Evolutionary conservation across 2,888 invertebrate genomes (phyloP).

Genomic region (Zygaena filipendulae): DNA sequence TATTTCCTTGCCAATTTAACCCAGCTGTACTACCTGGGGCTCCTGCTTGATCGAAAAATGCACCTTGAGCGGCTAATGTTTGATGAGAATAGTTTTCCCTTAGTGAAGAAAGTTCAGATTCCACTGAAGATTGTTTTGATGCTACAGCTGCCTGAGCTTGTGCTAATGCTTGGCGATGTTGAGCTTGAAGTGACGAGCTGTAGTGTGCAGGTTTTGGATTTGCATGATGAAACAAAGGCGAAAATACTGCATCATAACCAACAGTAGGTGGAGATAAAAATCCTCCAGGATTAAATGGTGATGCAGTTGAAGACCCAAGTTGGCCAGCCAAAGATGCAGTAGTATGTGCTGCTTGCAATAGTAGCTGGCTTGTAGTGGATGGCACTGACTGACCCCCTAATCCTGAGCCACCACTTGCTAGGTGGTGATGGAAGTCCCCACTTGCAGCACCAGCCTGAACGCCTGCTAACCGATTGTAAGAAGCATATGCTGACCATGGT

Average conservation of each 20-base stretch:
- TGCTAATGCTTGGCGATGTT: conserved; percentile 76
- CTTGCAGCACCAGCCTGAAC: conserved; percentile 75
- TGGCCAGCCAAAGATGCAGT: conserved; percentile 72
- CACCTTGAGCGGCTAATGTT: conserved; percentile 66
- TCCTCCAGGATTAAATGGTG: conserved; percentile 76
- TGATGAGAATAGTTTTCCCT: conserved; percentile 73
- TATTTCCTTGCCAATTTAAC: conserved; percentile 80
- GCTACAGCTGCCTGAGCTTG: conserved; percentile 66
- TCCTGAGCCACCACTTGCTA: conserved; percentile 68
- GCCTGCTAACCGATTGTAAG: conserved; percentile 84
- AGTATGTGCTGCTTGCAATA: conserved; percentile 73
- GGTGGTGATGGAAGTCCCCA: conserved; percentile 75
- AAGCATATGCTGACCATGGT: conserved; percentile 86
- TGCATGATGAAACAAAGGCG: conserved; percentile 84
- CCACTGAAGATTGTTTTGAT: conserved; percentile 65
- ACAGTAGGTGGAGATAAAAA: conserved; percentile 81
- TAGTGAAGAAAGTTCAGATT: conserved; percentile 65
- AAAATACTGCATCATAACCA: conserved; percentile 84
- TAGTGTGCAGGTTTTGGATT: conserved; percentile 80
- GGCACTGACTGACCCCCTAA: conserved; percentile 67
- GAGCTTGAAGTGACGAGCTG: conserved; percentile 72
- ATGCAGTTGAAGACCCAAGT: conserved; percentile 71
- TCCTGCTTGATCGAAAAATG: conserved; percentile 76
- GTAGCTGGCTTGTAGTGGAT: conserved; percentile 74
- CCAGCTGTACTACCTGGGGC: conserved; percentile 57